These are phyloP conservation scores for Drosophila tsacasi DNA, from an alignment of 1,140 invertebrate species.

Conservation along the genomic window DNA sequence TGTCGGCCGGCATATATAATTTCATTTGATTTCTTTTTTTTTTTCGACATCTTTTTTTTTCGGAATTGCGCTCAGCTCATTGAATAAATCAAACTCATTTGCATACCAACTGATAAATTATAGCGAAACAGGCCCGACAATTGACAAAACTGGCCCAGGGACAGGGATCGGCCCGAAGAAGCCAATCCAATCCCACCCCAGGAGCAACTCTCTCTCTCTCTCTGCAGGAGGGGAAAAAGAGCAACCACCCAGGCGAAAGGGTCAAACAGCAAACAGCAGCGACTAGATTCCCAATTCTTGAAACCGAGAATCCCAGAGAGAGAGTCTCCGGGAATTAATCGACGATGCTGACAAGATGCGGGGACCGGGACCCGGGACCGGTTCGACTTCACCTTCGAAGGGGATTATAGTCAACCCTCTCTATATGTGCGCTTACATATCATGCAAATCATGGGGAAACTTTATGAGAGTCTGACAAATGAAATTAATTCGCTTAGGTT, in stretches of 20 bases:
- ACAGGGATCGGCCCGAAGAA: constrained; percentile 31
- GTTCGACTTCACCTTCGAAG: constrained; percentile 3
- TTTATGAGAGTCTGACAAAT: constrained; percentile 6
- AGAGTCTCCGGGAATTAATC: constrained; percentile 28
- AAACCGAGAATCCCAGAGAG: constrained; percentile 9
- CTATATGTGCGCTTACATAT: background rate
- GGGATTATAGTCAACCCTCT: constrained; percentile 12
- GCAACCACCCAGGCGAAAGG: constrained; percentile 52
- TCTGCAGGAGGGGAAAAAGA: constrained; percentile 16
- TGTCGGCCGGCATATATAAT: constrained; percentile 38
- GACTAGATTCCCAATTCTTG: background rate
- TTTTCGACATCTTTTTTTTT: constrained; percentile 17
- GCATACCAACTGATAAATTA: constrained; percentile 84
- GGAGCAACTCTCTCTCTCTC: constrained; percentile 6
- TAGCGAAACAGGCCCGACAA: constrained; percentile 70
- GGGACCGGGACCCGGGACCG: background rate
- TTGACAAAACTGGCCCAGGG: constrained; percentile 64
- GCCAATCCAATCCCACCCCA: constrained; percentile 52
- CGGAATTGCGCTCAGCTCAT: constrained; percentile 76
- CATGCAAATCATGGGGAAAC: constrained; percentile 1
- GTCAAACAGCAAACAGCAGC: constrained; percentile 46
- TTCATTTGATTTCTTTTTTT: constrained; percentile 46
- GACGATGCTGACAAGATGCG: constrained; percentile 27
- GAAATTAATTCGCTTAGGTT: constrained; percentile 20
- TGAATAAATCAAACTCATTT: constrained; percentile 84